Base-by-base conservation (phyloP, 2,888 invertebrate genomes). In the Tenthredo livida region DNA sequence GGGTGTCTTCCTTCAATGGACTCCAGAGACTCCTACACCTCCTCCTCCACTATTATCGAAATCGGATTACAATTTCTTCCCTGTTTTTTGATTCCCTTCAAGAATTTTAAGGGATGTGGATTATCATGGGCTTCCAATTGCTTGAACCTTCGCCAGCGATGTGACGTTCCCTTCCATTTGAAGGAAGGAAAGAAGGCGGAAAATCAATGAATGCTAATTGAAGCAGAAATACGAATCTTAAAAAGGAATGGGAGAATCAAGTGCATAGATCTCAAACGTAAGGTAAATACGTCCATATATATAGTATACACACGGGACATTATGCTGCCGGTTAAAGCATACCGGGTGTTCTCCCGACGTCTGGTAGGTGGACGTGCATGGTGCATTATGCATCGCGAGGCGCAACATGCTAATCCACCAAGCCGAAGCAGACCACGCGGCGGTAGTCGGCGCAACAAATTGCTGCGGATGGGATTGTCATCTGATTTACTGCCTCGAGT, bases 391-490 rank as follows among this genome's bases (percentile, higher is more conserved):
- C 80, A 80, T 61, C 80, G 80, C 17, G 29, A 58, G 58, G 80
- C 80, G 80, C 80, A 80, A 80, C 80, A 80, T 80, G 80, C 80
- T 80, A 80, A 80, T 80, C 80, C 80, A 80, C 37, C 40, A 29
- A 33, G 17, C 50, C 77, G 61, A 40, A 21, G 61, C 37, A 61
- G 80, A 80, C 80, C 58, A 61, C 58, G 80, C 58, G 80, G 80
- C 80, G 40, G 77, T 33, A 50, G 75, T 50, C 61, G 61, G 61
- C 21, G 80, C 61, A 80, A 80, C 80, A 80, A 80, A 80, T 80
- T 80, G 80, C 80, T 80, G 80, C 58, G 80, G 80, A 80, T 80
- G 61, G 80, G 80, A 80, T 80, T 80, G 80, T 80, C 80, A 80
- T 80, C 80, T 80, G 80, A 80, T 80, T 80, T 80, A 80, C 80